phyloP scores from a whole-genome alignment of 2,797 vertebrate genomes.

The Helostoma temminkii region DNA sequence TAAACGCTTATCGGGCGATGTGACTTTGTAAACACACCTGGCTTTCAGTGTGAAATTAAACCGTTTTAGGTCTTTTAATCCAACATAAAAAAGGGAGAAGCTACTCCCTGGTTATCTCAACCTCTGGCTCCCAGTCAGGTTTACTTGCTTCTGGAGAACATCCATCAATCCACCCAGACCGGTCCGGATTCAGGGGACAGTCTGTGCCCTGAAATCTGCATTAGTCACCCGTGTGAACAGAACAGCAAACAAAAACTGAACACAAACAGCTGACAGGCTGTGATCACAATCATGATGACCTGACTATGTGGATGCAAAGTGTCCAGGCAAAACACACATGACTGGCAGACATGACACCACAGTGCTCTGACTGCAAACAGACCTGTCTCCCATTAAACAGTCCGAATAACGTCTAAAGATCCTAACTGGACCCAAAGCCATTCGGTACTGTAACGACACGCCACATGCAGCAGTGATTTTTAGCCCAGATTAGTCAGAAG shows the following conservation, averaged over 20 bases:
- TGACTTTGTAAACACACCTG: too few relatives aligned
- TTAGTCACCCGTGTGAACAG: slow-evolving; percentile 27
- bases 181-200: slow-evolving; percentile 32
- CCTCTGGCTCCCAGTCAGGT: slow-evolving; percentile 31
- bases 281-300: slow-evolving; percentile 1
- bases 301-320: neutral
- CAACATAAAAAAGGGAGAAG: neutral
- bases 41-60: too few relatives aligned
- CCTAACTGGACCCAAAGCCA: fast-evolving
- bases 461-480: fast-evolving
- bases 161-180: slow-evolving; percentile 34
- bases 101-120: slow-evolving; percentile 13
- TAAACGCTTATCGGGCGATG: neutral
- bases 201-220: slow-evolving; percentile 24
- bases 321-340: slow-evolving; percentile 31
- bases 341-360: slow-evolving; percentile 67
- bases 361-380: slow-evolving; percentile 65
- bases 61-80: neutral
- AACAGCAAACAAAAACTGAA: slow-evolving; percentile 28
- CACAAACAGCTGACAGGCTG: neutral
- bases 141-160: slow-evolving; percentile 37
- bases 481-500: neutral
- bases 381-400: neutral
- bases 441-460: neutral
- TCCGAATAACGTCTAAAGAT: neutral